These are phyloP conservation scores for Dolomedes plantarius DNA, from an alignment of 2,888 invertebrate species.

Conservation along the genomic window DNA sequence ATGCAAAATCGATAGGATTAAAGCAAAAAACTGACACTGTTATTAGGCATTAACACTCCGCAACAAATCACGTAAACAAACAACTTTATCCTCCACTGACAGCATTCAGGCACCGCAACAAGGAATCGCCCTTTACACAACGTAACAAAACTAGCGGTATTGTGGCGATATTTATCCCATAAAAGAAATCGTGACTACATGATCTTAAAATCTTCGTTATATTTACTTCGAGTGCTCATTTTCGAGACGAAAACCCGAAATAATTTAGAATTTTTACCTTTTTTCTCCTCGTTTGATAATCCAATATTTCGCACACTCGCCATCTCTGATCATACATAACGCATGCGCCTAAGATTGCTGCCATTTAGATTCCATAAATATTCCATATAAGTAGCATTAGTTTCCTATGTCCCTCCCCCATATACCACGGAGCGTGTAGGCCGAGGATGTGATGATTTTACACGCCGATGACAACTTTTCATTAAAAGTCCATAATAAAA, in stretches of 20 bases:
- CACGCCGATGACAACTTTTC: no score
- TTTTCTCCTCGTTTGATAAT: slow-evolving; percentile 35
- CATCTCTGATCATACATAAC: slow-evolving; percentile 48
- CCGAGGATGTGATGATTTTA: no score
- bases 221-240: not conserved
- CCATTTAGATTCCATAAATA: no score
- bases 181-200: no score
- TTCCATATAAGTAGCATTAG: no score
- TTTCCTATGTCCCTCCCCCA: no score
- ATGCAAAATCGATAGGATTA: no score
- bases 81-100: slow-evolving; percentile 23
- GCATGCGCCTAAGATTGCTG: slow-evolving; percentile 41
- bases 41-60: not conserved
- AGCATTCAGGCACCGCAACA: slow-evolving; percentile 36
- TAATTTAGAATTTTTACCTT: slow-evolving; percentile 23
- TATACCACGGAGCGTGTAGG: no score
- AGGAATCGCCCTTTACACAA: slow-evolving; percentile 36
- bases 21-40: no score
- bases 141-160: not conserved
- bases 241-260: not conserved
- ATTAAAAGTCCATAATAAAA: no score
- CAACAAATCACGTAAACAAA: slow-evolving; percentile 36
- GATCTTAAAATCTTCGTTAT: not conserved
- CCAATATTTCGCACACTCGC: slow-evolving; percentile 62
- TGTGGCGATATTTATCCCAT: no score